Evolutionary conservation across 2,113 vertebrate species (phyloP), one percentile per base, ranked within the genome.

Genomic region (Sarotherodon lohbergeri): DNA sequence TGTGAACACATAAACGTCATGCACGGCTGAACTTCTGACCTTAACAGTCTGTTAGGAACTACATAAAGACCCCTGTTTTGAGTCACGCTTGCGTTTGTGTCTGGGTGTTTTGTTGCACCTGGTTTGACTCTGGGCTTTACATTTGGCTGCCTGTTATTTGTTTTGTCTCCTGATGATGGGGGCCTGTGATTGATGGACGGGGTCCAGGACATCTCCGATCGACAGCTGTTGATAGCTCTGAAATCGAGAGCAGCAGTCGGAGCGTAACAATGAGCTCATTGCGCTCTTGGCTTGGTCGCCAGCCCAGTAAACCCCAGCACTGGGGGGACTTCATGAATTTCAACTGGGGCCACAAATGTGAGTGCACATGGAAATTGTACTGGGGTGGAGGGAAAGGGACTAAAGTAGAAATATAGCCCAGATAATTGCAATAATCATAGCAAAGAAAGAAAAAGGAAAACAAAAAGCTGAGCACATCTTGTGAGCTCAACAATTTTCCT

Each of bases 221-320:
- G 95, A 96, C 96, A 97, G 97, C 96, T 97, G 96, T 96, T 96
- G 97, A 96, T 97, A 95, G 96, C 96, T 96, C 94, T 95, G 94
- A 95, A 96, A 96, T 96, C 94, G 95, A 96, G 94, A 94, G 93
- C 94, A 94, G 94, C 96, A 95, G 95, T 95, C 96, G 93, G 94
- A 96, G 96, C 95, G 95, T 96, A 96, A 96, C 96, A 96, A 96
- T 96, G 95, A 96, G 96, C 96, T 96, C 96, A 96, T 96, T 96
- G 96, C 95, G 94, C 92, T 96, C 88, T 95, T 94, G 92, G 94
- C 93, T 96, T 91, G 91, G 96, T 93, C 92, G 92, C 93, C 94
- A 91, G 95, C 95, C 94, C 95, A 91, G 93, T 94, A 93, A 92
- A 93, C 92, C 95, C 50, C 94, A 32, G 85, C 92, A 73, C 87